These are phyloP conservation scores for Menidia menidia DNA, from an alignment of 2,797 vertebrate genomes.

Conservation along the genomic window DNA sequence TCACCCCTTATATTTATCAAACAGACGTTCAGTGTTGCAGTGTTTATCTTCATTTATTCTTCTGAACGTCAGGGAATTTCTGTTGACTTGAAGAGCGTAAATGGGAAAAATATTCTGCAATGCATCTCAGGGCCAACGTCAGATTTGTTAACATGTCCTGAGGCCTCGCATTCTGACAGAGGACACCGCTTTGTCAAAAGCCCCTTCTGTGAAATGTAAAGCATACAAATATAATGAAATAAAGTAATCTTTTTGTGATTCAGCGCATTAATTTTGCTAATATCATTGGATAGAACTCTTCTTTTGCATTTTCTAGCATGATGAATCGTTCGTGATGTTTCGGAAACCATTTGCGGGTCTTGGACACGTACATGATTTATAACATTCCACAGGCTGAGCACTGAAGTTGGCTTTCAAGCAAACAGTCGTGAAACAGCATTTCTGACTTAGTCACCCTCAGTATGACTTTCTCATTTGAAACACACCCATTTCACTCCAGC, in stretches of 20 bases:
- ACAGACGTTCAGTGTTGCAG: background rate
- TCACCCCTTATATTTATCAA: background rate
- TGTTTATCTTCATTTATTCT: background rate
- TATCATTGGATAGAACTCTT: background rate
- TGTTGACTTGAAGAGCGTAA: conserved; percentile 17
- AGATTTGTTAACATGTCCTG: conserved; percentile 27
- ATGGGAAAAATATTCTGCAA: conserved; percentile 15
- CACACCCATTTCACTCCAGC: conserved; percentile 19
- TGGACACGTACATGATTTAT: conserved; percentile 16
- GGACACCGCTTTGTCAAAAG: conserved; percentile 28
- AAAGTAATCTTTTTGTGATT: background rate
- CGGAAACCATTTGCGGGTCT: conserved; percentile 6
- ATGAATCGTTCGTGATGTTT: conserved; percentile 5
- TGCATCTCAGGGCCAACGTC: conserved; percentile 14
- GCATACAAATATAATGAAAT: conserved; percentile 3
- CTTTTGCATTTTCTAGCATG: background rate
- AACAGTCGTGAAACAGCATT: conserved; percentile 9
- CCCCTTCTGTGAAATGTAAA: background rate
- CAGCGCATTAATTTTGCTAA: background rate
- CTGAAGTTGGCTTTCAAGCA: conserved; percentile 26
- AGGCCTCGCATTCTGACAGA: conserved; percentile 16
- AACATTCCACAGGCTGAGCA: conserved; percentile 3
- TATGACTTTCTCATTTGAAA: conserved; percentile 22
- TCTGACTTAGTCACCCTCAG: conserved; percentile 22
- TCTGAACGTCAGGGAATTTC: background rate